Evolutionary conservation across 2,888 invertebrate genomes (phyloP).

Genomic region (Myopa testacea): DNA sequence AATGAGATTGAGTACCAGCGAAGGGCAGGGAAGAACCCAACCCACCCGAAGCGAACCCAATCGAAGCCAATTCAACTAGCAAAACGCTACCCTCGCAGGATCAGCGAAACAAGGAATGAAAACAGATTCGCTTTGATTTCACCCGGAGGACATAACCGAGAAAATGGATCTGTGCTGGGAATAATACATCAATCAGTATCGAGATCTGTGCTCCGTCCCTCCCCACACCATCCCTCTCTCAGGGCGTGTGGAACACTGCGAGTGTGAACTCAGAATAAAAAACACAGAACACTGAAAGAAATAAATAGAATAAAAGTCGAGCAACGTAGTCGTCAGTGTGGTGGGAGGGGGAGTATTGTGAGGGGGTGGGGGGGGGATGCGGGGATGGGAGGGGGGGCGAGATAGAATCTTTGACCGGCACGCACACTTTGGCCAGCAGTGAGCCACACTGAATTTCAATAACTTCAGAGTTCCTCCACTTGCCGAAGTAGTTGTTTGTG

Average conservation of each 20-base stretch:
- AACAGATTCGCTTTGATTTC: slow-evolving; percentile 31
- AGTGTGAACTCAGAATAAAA: background rate
- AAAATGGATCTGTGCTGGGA: slow-evolving; percentile 61
- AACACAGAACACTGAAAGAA: background rate
- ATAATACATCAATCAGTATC: slow-evolving; percentile 49
- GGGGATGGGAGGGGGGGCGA: background rate
- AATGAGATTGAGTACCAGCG: background rate
- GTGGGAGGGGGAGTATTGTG: background rate
- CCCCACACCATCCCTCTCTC: background rate
- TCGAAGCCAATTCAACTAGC: background rate
- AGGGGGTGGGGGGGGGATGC: background rate
- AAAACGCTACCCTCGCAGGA: background rate
- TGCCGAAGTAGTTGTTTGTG: too few relatives aligned
- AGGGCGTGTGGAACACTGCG: background rate
- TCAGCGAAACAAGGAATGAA: background rate
- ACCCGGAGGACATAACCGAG: slow-evolving; percentile 61
- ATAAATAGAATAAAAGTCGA: background rate
- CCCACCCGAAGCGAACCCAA: background rate
- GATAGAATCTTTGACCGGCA: slow-evolving; percentile 4
- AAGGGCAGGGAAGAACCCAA: background rate
- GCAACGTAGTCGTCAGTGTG: background rate
- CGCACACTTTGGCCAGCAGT: background rate
- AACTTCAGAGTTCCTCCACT: background rate
- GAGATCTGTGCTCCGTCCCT: background rate
- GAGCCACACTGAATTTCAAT: background rate